Conservation (phyloP, 2,113 vertebrate genomes). For the Austrofundulus limnaeus region DNA sequence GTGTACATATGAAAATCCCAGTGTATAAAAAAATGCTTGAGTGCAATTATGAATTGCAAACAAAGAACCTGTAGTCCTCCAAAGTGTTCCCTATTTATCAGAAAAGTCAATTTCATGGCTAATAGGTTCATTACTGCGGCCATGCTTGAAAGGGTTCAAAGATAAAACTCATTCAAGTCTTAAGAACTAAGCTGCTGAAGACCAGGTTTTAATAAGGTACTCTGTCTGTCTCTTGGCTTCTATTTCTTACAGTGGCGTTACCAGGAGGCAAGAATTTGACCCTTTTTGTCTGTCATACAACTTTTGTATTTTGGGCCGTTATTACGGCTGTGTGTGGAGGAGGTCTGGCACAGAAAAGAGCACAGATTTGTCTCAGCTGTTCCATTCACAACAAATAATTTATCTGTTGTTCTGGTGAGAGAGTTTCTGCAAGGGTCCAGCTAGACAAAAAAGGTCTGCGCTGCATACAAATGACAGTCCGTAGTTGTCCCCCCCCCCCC, state of each 20-base stretch:
- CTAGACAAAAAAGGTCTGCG: slow-evolving; percentile 54
- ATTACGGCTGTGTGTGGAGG: slow-evolving; percentile 21
- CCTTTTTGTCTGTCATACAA: slow-evolving; percentile 12
- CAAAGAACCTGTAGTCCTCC: slow-evolving; percentile 62
- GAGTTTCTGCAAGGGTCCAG: slow-evolving; percentile 67
- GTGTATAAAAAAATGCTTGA: slow-evolving; percentile 17
- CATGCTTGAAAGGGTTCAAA: slow-evolving; percentile 63
- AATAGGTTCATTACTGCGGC: slow-evolving; percentile 79
- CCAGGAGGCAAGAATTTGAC: slow-evolving; percentile 34
- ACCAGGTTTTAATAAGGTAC: slow-evolving; percentile 64
- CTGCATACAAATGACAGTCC: slow-evolving; percentile 71
- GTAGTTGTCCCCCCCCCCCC: no score
- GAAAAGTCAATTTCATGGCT: slow-evolving; percentile 82
- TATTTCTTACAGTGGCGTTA: slow-evolving; percentile 41
- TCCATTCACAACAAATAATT: slow-evolving; percentile 63
- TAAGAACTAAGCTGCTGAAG: slow-evolving; percentile 56
- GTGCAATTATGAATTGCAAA: slow-evolving; percentile 70
- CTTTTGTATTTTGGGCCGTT: slow-evolving; percentile 17
- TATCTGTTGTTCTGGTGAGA: slow-evolving; percentile 57
- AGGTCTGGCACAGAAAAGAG: slow-evolving; percentile 39
- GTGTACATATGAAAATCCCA: slow-evolving; percentile 33
- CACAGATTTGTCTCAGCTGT: slow-evolving; percentile 58
- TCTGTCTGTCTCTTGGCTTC: slow-evolving; percentile 28
- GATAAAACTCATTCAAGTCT: slow-evolving; percentile 74
- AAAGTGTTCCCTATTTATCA: slow-evolving; percentile 64